These are phyloP conservation scores for Marasmarcha lunaedactyla DNA, from an alignment of 2,888 invertebrate genomes.

Conservation along the genomic window DNA sequence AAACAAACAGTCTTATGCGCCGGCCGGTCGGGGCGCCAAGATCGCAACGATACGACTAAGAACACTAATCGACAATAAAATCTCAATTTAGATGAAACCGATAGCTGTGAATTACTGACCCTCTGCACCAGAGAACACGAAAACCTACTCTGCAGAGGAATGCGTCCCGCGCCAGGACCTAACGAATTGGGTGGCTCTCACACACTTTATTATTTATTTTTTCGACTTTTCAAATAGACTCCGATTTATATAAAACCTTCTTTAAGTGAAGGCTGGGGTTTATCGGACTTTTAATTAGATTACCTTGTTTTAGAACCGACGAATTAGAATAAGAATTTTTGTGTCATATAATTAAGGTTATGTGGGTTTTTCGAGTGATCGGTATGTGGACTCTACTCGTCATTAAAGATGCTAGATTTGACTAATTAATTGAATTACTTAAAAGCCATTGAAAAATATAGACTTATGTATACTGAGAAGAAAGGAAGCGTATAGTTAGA, in stretches of 20 bases:
- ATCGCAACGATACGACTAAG: conserved; percentile 68
- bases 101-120: conserved; percentile 67
- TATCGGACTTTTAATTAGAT: too few relatives aligned
- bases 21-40: conserved; percentile 54
- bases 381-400: too few relatives aligned
- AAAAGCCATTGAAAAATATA: too few relatives aligned
- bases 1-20: conserved; percentile 8
- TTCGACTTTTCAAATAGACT: too few relatives aligned
- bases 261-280: too few relatives aligned
- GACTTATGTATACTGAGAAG: too few relatives aligned
- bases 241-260: neutral
- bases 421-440: too few relatives aligned
- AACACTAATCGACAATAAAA: conserved; percentile 71
- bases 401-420: too few relatives aligned
- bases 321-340: neutral
- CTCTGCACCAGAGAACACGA: conserved; percentile 56
- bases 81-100: conserved; percentile 69
- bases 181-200: conserved; percentile 54
- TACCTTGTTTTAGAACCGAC: too few relatives aligned
- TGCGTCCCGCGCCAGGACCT: conserved; percentile 65
- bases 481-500: too few relatives aligned
- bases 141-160: conserved; percentile 67
- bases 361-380: too few relatives aligned
- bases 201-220: neutral
- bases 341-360: conserved; percentile 27